Evolutionary conservation across 2,797 vertebrate genomes (phyloP).

Genomic region (Cyclopterus lumpus): DNA sequence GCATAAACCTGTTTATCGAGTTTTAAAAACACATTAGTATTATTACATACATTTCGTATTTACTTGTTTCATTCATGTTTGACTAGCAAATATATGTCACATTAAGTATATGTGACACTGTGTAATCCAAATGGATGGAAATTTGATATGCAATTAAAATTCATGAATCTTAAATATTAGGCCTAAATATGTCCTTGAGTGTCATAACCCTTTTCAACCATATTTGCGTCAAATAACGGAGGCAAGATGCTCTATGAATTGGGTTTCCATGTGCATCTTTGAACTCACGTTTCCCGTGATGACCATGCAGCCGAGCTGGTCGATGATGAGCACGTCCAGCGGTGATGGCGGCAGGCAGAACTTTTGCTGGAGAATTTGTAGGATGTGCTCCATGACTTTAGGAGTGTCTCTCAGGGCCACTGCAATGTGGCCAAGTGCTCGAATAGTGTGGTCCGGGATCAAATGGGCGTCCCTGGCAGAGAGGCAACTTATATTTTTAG

Average conservation of each 20-base stretch:
- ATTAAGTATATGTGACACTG: too few relatives aligned
- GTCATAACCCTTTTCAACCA: background rate
- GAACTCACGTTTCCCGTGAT: conserved; percentile 95
- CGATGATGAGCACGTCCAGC: conserved; percentile 95
- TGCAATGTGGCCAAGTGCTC: conserved; percentile 94
- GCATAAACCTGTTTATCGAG: too few relatives aligned
- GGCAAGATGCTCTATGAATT: background rate
- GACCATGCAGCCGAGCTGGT: conserved; percentile 97
- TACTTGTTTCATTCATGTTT: too few relatives aligned
- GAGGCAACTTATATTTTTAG: conserved; percentile 40
- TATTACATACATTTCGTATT: too few relatives aligned
- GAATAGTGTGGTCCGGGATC: conserved; percentile 97
- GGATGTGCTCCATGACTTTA: conserved; percentile 96
- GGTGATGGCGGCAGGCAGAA: conserved; percentile 96
- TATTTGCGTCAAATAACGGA: background rate
- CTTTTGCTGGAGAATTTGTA: conserved; percentile 98
- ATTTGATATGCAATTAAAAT: too few relatives aligned
- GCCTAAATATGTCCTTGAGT: too few relatives aligned
- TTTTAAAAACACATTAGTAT: too few relatives aligned
- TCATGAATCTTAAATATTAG: too few relatives aligned
- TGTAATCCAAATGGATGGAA: too few relatives aligned
- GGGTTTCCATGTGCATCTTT: background rate
- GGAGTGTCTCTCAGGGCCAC: conserved; percentile 95
- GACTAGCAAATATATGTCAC: too few relatives aligned
- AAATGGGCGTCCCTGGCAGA: conserved; percentile 91